Base-by-base conservation (phyloP, 2,113 vertebrate genomes). In the Rana temporaria region DNA sequence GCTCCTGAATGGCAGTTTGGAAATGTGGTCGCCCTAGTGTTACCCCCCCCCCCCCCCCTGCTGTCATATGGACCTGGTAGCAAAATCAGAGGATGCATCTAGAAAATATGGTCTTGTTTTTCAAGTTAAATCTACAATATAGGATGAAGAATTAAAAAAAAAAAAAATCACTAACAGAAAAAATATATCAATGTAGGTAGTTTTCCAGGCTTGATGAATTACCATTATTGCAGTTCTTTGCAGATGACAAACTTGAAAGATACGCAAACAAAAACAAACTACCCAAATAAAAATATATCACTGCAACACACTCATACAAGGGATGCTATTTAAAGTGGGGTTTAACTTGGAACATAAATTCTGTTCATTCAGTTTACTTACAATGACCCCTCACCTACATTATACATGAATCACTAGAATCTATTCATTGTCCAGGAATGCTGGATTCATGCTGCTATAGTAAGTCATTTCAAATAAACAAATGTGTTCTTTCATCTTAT, bases 371-470 rank as follows among this genome's bases (percentile, higher is more conserved):
- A 19, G 30, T 82, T 74, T 82, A 57, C 52, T 82, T 87, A 85
- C 34, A 18, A 78, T 94, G 91, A 95, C 90, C 93, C 93, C 92
- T 96, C 88, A 90, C 93, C 91, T 88, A 90, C 86, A 95, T 94
- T 86, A 79, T 88, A 72, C 67, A 85, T 92, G 90, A 93, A 92
- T 95, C 92, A 92, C 82, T 81, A 84, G 73, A 88, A 79, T 68
- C 72, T 88, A 91, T 91, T 94, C 91, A 92, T 82, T 88, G 89
- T 86, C 88, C 81, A 90, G 89, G 93, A 95, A 94, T 92, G 92
- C 90, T 90, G 89, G 90, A 90, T 91, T 92, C 92, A 90, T 90
- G 88, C 93, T 91, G 89, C 89, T 88, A 92, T 87, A 78, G 48
- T 81, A 87, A 92, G 87, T 92, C 91, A 89, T 88, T 92, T 93